Evolutionary conservation across 2,797 vertebrate species (phyloP).

Genomic region (Notamacropus eugenii): DNA sequence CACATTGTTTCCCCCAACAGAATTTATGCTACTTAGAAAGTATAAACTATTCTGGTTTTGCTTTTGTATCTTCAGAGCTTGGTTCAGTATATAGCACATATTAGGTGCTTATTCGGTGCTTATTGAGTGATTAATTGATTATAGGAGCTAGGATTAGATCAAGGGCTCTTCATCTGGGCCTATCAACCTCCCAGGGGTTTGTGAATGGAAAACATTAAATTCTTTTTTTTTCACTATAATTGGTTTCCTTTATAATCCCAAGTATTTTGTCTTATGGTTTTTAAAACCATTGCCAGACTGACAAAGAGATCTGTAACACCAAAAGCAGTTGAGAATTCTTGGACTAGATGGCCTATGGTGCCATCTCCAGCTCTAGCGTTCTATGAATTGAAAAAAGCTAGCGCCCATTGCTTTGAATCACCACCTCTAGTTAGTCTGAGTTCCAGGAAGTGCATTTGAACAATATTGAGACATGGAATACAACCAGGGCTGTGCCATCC

Average conservation of each 20-base stretch:
- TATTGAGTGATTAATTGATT: not conserved
- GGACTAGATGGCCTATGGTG: not conserved
- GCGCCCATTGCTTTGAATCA: not conserved
- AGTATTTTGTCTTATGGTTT: not conserved
- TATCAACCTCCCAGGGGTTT: not conserved
- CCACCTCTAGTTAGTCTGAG: not conserved
- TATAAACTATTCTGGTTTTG: not conserved
- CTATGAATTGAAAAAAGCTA: not conserved
- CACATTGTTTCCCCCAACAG: not conserved
- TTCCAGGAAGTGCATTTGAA: accelerated
- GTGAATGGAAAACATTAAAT: not conserved
- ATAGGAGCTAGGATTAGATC: not conserved
- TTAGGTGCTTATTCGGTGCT: not conserved
- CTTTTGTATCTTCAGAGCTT: not conserved
- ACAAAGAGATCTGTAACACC: not conserved
- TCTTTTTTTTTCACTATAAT: not conserved
- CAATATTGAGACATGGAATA: not conserved
- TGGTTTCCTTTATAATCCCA: not conserved
- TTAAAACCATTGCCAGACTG: not conserved
- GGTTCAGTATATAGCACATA: not conserved
- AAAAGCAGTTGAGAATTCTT: not conserved
- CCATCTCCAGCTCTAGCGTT: not conserved
- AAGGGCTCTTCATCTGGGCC: not conserved
- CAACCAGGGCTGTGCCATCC: not conserved
- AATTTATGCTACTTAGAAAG: not conserved